These are phyloP conservation scores for Meriones psammophilus DNA, from an alignment of 2,797 vertebrate species.

Conservation along the genomic window DNA sequence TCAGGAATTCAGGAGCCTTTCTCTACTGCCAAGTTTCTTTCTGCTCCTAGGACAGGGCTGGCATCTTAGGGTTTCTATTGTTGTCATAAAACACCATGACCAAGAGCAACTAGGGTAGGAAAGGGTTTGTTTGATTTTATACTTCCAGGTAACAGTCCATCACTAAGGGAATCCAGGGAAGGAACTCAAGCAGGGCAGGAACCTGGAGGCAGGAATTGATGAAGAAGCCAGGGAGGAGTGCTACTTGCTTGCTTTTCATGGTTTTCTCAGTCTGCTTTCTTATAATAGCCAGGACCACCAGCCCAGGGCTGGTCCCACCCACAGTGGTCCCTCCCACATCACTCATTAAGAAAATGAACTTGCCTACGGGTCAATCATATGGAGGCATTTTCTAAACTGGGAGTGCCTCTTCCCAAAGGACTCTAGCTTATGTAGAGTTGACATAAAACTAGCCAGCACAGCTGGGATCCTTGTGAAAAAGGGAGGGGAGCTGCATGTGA, in stretches of 20 bases:
- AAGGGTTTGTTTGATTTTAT: not conserved
- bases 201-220: not conserved
- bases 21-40: not conserved
- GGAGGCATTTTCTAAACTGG: not conserved
- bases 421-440: not conserved
- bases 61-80: not conserved
- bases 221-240: not conserved
- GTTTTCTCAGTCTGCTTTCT: not conserved
- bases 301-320: not conserved
- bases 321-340: not conserved
- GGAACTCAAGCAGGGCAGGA: not conserved
- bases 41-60: not conserved
- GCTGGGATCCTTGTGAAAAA: accelerated
- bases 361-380: no score
- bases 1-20: not conserved
- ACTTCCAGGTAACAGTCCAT: not conserved
- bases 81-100: not conserved
- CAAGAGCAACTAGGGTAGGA: not conserved
- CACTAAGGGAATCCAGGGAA: not conserved
- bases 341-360: not conserved
- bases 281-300: not conserved
- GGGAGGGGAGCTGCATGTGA: accelerated
- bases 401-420: not conserved
- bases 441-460: not conserved
- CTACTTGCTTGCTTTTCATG: not conserved